A percentile compares a stretch with the other conserved stretches of the same genome.
Conservation (phyloP, 2,888 invertebrate species). For the Neocrepidodera transversa region DNA sequence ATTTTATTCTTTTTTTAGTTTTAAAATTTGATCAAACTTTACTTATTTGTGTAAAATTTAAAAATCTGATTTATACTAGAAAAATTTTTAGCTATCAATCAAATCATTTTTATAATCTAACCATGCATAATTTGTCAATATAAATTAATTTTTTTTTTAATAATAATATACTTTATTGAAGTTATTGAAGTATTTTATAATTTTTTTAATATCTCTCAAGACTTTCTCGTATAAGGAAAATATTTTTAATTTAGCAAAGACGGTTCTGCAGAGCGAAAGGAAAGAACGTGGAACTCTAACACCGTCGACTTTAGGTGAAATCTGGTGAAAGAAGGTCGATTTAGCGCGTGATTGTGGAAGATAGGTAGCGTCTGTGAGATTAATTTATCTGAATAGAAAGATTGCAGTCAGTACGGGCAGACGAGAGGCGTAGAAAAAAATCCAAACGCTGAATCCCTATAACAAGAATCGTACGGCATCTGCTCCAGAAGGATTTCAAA, state of each 20-base stretch:
- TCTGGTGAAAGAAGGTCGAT: conserved; percentile 27
- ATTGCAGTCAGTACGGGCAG: conserved; percentile 5
- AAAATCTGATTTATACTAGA: too few relatives aligned
- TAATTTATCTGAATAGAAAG: conserved; percentile 21
- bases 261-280: not conserved
- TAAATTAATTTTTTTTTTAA: too few relatives aligned
- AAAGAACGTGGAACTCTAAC: not conserved
- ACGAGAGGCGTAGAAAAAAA: not conserved
- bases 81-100: too few relatives aligned
- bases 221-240: not conserved
- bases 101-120: too few relatives aligned
- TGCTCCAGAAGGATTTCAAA: too few relatives aligned
- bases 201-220: too few relatives aligned
- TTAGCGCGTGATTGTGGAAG: conserved; percentile 23
- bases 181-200: too few relatives aligned
- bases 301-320: conserved; percentile 10
- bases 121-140: too few relatives aligned
- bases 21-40: too few relatives aligned
- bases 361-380: conserved; percentile 20
- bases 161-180: too few relatives aligned
- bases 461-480: not conserved
- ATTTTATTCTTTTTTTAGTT: too few relatives aligned
- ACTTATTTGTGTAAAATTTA: too few relatives aligned
- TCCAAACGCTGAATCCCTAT: not conserved
- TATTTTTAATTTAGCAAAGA: not conserved